Evolutionary conservation across 2,888 invertebrate species (phyloP).

Genomic region (Oligia fasciuncula): DNA sequence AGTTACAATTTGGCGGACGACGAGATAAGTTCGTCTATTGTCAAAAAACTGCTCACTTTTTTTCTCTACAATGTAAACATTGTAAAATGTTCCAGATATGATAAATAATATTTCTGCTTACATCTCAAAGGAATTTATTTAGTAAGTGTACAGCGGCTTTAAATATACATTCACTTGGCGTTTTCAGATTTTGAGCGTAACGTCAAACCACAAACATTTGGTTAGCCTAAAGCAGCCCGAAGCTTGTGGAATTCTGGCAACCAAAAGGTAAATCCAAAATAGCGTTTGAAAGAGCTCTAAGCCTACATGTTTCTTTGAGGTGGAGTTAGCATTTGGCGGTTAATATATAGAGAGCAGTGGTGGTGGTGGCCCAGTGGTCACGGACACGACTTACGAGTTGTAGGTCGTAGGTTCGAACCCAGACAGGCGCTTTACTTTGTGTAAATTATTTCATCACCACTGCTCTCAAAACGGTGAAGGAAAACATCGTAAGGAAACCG

Average conservation of each 20-base stretch:
- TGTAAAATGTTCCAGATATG: neutral
- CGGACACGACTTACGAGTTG: no score
- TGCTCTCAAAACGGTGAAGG: neutral
- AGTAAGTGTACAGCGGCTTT: neutral
- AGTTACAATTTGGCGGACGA: no score
- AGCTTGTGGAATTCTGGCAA: conserved; percentile 22
- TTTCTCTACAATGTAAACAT: neutral
- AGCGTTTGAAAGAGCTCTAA: conserved; percentile 12
- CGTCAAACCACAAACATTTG: conserved; percentile 40
- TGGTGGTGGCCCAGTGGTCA: no score
- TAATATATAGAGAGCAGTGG: no score
- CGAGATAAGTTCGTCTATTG: neutral
- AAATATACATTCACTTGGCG: neutral
- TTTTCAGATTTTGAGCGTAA: conserved; percentile 33
- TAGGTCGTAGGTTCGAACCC: no score
- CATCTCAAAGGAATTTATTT: neutral
- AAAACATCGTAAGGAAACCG: neutral
- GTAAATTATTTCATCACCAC: no score
- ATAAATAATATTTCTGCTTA: neutral
- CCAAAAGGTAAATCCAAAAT: conserved; percentile 32
- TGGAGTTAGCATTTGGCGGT: conserved; percentile 19
- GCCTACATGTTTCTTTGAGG: conserved; percentile 28
- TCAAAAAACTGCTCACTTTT: neutral
- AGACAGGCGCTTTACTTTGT: no score
- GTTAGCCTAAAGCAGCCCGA: conserved; percentile 26